These are phyloP conservation scores for Archegozetes longisetosus DNA, from an alignment of 1,140 invertebrate genomes.

Conservation along the genomic window DNA sequence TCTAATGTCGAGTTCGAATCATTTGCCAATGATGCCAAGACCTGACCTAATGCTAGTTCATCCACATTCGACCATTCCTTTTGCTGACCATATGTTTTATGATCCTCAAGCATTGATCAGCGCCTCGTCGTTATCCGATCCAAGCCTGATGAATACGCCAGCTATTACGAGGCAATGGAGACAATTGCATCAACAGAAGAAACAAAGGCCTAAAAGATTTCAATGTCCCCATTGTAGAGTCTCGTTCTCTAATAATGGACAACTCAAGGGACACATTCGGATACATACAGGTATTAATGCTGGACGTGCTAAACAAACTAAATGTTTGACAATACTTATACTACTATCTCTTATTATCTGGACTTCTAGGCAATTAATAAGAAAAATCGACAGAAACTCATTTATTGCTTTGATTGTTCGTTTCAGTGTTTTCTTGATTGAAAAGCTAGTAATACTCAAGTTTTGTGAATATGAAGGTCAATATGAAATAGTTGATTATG, in stretches of 20 bases:
- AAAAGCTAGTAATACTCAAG: too few relatives aligned
- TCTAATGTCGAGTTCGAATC: neutral
- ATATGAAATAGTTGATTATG: too few relatives aligned
- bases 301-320: too few relatives aligned
- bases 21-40: neutral
- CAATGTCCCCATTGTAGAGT: slow-evolving; percentile 71
- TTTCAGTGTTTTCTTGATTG: too few relatives aligned
- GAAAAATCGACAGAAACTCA: too few relatives aligned
- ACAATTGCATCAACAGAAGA: slow-evolving; percentile 33
- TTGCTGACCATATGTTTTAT: neutral
- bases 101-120: neutral
- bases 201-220: slow-evolving; percentile 71
- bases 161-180: neutral
- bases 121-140: neutral
- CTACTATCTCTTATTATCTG: too few relatives aligned
- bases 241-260: slow-evolving; percentile 81
- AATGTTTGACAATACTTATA: too few relatives aligned
- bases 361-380: too few relatives aligned
- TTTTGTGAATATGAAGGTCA: too few relatives aligned
- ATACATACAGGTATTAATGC: slow-evolving; percentile 60
- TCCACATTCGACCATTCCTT: neutral
- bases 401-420: too few relatives aligned
- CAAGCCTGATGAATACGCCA: neutral
- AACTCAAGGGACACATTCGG: slow-evolving; percentile 71
- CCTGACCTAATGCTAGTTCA: neutral